Conservation (phyloP, 2,113 vertebrate species). For the Scopus umbretta region DNA sequence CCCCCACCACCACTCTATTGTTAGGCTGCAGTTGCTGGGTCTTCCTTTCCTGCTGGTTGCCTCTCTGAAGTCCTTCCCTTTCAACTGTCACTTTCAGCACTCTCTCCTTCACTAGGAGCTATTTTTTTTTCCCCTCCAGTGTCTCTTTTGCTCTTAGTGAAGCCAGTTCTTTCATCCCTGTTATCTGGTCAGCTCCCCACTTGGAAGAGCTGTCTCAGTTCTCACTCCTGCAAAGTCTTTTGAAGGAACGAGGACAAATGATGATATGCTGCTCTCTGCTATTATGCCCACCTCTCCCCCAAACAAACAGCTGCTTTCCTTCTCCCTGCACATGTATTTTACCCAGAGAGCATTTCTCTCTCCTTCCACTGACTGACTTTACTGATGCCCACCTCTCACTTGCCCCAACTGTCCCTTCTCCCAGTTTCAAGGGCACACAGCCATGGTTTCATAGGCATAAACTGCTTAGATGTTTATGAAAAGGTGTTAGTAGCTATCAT, state of each 20-base stretch:
- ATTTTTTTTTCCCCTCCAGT: background rate
- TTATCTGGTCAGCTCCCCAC: background rate
- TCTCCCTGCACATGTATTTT: background rate
- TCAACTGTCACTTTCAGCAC: background rate
- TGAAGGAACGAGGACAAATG: background rate
- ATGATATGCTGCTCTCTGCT: background rate
- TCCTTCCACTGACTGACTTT: background rate
- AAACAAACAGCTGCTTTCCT: background rate
- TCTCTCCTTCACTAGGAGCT: background rate
- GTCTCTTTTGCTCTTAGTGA: background rate
- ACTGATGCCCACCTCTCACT: background rate
- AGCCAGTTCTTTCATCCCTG: background rate
- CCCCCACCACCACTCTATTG: background rate
- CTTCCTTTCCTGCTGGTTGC: background rate
- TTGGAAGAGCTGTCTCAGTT: background rate
- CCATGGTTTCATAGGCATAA: background rate
- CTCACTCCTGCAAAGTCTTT: background rate
- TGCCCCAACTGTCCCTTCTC: background rate
- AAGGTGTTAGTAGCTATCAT: background rate
- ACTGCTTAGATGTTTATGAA: background rate
- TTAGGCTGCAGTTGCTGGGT: background rate
- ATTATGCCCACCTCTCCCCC: background rate
- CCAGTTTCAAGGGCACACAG: background rate
- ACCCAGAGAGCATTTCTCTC: background rate
- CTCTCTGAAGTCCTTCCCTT: conserved; percentile 24